A percentile compares a stretch with the other conserved stretches of the same genome.
Evolutionary conservation across 2,797 vertebrate species (phyloP).

Genomic region (Steatocranus sp.): DNA sequence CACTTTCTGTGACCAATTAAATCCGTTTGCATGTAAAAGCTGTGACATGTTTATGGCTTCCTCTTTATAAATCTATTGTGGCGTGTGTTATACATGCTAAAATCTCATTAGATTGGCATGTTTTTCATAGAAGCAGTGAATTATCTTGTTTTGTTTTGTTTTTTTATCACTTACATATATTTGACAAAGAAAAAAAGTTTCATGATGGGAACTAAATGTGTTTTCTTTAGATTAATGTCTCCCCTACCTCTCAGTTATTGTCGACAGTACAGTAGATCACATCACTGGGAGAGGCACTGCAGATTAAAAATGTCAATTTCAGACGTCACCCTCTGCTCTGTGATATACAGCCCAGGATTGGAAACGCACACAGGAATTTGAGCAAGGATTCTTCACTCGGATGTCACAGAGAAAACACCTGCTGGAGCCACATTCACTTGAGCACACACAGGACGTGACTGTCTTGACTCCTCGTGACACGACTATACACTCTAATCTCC

Average conservation of each 20-base stretch:
- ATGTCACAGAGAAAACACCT: constrained; percentile 28
- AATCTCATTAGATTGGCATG: background rate
- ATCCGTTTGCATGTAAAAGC: constrained; percentile 17
- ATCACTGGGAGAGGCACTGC: constrained; percentile 33
- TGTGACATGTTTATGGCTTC: background rate
- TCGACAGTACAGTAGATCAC: constrained; percentile 53
- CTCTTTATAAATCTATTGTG: background rate
- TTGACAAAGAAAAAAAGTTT: background rate
- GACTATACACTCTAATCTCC: constrained; percentile 45
- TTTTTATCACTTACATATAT: background rate
- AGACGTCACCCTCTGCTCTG: constrained; percentile 36
- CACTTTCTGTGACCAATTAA: constrained; percentile 30
- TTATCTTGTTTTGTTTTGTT: background rate
- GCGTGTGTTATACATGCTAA: background rate
- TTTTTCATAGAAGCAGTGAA: background rate
- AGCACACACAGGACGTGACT: constrained; percentile 28
- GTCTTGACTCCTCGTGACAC: constrained; percentile 45
- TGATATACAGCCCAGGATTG: constrained; percentile 45
- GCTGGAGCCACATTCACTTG: background rate
- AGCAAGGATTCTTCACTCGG: constrained; percentile 16
- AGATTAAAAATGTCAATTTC: constrained; percentile 75
- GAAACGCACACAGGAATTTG: constrained; percentile 19
- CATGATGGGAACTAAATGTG: constrained; percentile 1
- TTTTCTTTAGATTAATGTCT: constrained; percentile 31
- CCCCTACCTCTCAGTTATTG: constrained; percentile 1